phyloP scores from a whole-genome alignment of 1,140 invertebrate species.

The Oryzaephilus surinamensis region DNA sequence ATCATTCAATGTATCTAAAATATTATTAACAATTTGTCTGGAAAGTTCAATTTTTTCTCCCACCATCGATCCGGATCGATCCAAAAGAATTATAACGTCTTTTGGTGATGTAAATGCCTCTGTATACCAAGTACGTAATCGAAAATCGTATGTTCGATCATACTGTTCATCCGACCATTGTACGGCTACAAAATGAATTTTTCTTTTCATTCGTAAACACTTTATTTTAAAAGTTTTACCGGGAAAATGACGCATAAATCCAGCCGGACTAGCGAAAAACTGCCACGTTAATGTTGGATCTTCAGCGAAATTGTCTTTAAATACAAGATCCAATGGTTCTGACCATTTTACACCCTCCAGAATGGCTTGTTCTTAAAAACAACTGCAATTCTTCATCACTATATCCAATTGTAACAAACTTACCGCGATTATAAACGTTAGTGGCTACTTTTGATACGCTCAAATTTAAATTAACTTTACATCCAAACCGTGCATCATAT shows the following conservation, averaged over 20 bases:
- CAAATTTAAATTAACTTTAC: constrained; percentile 26
- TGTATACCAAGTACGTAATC: constrained; percentile 88
- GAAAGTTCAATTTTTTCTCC: constrained; percentile 88
- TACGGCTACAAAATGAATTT: constrained; percentile 40
- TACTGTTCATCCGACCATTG: constrained; percentile 57
- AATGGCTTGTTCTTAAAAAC: constrained; percentile 24
- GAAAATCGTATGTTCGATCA: constrained; percentile 79
- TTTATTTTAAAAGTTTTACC: constrained; percentile 30
- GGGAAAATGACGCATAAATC: constrained; percentile 86
- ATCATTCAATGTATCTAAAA: constrained; percentile 93
- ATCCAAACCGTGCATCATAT: constrained; percentile 24
- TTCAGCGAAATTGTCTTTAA: constrained; percentile 71
- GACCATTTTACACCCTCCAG: constrained; percentile 55
- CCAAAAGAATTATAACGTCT: constrained; percentile 91
- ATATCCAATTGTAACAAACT: neutral
- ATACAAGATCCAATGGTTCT: constrained; percentile 69
- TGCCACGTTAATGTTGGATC: constrained; percentile 90
- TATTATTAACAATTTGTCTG: constrained; percentile 85
- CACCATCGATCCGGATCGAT: constrained; percentile 94
- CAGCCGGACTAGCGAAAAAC: constrained; percentile 87
- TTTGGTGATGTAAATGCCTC: constrained; percentile 94
- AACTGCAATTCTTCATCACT: constrained; percentile 1
- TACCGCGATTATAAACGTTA: constrained; percentile 30
- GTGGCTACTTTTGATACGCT: constrained; percentile 28
- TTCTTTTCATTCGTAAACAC: neutral